Evolutionary conservation across 2,113 vertebrate genomes (phyloP).

Genomic region (Chaetorhynchus papuensis): DNA sequence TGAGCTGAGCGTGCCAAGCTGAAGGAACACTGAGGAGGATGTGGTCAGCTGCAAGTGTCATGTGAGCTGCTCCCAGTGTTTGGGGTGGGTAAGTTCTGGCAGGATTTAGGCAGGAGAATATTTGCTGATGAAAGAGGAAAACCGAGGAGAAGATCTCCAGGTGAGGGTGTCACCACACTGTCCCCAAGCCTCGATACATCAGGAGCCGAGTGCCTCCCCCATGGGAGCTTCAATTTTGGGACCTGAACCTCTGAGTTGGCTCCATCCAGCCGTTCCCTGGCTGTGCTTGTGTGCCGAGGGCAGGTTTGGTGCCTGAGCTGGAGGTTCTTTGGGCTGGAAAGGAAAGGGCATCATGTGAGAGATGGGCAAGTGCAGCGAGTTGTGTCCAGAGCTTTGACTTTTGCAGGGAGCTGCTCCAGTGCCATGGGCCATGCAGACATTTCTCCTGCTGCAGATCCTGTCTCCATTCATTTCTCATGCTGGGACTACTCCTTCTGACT

Average conservation of each 20-base stretch:
- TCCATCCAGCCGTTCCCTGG: neutral
- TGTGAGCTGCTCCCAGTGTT: neutral
- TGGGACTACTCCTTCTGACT: neutral
- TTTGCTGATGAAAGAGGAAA: neutral
- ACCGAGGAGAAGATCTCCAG: neutral
- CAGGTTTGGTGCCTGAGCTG: neutral
- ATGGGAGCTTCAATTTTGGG: accelerated
- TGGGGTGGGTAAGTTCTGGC: neutral
- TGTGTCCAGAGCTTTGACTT: neutral
- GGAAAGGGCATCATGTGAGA: neutral
- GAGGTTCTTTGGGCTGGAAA: neutral
- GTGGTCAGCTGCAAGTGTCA: neutral
- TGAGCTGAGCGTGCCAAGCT: neutral
- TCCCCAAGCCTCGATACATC: neutral
- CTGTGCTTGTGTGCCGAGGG: accelerated
- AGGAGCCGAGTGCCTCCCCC: neutral
- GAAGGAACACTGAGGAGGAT: neutral
- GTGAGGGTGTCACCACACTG: neutral
- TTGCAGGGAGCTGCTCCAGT: neutral
- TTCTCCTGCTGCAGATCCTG: neutral
- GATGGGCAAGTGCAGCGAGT: neutral
- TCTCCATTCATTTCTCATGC: neutral
- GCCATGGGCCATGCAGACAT: accelerated
- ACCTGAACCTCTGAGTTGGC: neutral
- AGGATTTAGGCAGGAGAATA: neutral